Evolutionary conservation across 2,888 invertebrate species (phyloP), one percentile per base, ranked within the genome.

Genomic region (Lissonota sp.): DNA sequence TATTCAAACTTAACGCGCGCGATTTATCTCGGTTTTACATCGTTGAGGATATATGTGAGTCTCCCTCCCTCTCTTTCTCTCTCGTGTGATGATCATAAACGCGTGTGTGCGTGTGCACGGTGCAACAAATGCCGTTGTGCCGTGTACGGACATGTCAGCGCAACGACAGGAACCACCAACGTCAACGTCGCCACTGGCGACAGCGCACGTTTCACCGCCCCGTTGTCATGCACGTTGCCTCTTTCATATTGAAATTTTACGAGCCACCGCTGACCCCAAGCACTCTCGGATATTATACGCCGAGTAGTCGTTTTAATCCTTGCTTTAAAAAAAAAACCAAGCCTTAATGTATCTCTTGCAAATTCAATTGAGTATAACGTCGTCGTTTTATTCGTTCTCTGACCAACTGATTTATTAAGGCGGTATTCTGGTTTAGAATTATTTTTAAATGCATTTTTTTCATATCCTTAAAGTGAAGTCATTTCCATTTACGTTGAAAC

Each of bases 1-100:
- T 90, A 90, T 90, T 90, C 90, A 90, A 90, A 90, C 90, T 88
- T 88, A 87, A 86, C 87, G 87, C 89, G 89, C 90, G 85, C 89
- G 86, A 90, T 90, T 88, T 90, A 90, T 90, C 90, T 89, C 87
- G 84, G 88, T 89, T 89, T 88, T 89, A 88, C 87, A 90, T 90
- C 89, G 89, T 81, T 74, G 83, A 87, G 87, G 87, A 26, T 26
- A 26, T 26, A 89, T 90, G 90, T 87, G 88, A 89, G 87, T 87
- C 70, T 55, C 14, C 14, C 60, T 6, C 5, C n/a, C n/a, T 26
- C 26, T 26, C 26, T 26, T 26, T 26, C 3, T 26, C 26, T 26
- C 26, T 26, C 26, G 26, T 26, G 26, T 26, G 26, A 26, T 26
- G 26, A 26, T 26, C 26, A 26, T 26, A 26, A 26, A 26, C 26